phyloP scores from a whole-genome alignment of 2,113 vertebrate species.

The Hydrolagus affinis region DNA sequence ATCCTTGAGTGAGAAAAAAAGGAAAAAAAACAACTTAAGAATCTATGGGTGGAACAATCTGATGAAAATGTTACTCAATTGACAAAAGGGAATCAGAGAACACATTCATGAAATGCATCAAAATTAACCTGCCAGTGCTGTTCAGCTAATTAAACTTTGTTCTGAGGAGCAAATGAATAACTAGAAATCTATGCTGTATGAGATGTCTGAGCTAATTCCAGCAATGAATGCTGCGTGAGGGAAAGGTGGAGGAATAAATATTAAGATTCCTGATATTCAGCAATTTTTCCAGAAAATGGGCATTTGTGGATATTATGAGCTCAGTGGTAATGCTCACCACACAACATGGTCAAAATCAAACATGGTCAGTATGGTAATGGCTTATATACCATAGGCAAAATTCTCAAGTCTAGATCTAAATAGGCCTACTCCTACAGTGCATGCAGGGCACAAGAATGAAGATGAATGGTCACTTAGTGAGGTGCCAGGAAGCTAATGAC shows the following conservation, averaged over 20 bases:
- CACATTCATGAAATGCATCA: not conserved
- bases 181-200: not conserved
- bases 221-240: not conserved
- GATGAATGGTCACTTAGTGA: not conserved
- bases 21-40: not conserved
- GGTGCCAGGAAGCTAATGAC: not conserved
- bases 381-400: too few species aligned
- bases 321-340: not conserved
- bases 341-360: not conserved
- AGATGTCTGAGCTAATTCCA: not conserved
- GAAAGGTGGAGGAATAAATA: not conserved
- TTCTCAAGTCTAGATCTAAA: too few species aligned
- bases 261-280: too few species aligned
- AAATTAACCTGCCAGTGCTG: not conserved
- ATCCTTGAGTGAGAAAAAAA: conserved; percentile 61
- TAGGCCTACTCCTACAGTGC: too few species aligned
- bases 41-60: not conserved
- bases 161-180: not conserved
- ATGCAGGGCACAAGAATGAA: not conserved
- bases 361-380: not conserved
- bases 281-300: too few species aligned
- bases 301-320: not conserved
- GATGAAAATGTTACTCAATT: not conserved
- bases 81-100: not conserved
- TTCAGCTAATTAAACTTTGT: not conserved